Conservation (phyloP, 2,888 invertebrate species). For the Cataglyphis rosenhaueri region DNA sequence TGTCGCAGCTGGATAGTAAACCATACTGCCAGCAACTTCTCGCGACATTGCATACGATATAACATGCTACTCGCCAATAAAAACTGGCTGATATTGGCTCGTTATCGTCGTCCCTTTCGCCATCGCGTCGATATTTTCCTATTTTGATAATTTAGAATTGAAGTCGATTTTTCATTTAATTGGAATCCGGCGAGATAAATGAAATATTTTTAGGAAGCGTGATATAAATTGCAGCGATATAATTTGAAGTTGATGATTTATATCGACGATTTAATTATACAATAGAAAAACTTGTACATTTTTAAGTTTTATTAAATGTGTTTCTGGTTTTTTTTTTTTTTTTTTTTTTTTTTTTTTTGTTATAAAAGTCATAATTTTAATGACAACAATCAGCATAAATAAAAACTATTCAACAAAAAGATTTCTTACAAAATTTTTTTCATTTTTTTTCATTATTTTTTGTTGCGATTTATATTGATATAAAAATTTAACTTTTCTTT, state of each 20-base stretch:
- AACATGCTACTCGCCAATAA: conserved; percentile 37
- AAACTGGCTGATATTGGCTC: conserved; percentile 49
- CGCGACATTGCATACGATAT: conserved; percentile 24
- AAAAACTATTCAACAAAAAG: background rate
- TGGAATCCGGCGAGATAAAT: conserved; percentile 39
- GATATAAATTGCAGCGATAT: conserved; percentile 32
- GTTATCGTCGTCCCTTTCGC: conserved; percentile 30
- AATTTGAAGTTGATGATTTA: conserved; percentile 24
- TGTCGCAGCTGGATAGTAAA: conserved; percentile 41
- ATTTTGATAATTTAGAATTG: conserved; percentile 35
- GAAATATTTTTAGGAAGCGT: conserved; percentile 19
- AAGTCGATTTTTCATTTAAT: conserved; percentile 47
- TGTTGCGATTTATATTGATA: background rate
- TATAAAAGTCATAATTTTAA: background rate
- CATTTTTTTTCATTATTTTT: background rate
- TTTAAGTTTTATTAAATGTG: conserved; percentile 9
- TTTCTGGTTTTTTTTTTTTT: background rate
- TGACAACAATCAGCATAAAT: background rate
- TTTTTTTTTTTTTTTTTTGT: background rate
- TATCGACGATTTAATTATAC: conserved; percentile 30
- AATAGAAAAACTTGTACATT: background rate
- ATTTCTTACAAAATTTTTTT: background rate
- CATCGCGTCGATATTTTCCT: conserved; percentile 27
- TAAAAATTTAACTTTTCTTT: background rate
- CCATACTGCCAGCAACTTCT: conserved; percentile 45